phyloP scores from a whole-genome alignment of 2,888 invertebrate species.

The Bhutanitis thaidina region DNA sequence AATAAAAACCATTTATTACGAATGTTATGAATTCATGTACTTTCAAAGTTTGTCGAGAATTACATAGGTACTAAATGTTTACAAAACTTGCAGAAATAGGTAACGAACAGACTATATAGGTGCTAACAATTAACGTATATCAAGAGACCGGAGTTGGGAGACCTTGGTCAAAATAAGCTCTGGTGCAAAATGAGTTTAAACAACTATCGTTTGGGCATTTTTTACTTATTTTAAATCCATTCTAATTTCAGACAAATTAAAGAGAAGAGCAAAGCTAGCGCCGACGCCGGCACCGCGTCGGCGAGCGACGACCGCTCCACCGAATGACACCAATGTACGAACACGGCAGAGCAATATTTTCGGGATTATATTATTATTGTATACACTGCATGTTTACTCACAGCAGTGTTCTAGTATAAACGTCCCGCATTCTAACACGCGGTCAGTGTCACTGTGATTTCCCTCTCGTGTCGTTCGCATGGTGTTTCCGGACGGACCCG shows the following conservation, averaged over 20 bases:
- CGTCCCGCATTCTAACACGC: constrained; percentile 14
- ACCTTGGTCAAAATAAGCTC: too few species aligned
- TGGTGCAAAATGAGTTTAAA: too few species aligned
- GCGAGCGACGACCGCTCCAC: constrained; percentile 9
- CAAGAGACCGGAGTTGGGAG: too few species aligned
- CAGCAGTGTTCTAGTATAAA: constrained; percentile 7
- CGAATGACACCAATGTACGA: constrained; percentile 25
- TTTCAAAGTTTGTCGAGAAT: too few species aligned
- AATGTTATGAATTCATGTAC: too few species aligned
- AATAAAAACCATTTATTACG: too few species aligned
- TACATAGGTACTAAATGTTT: too few species aligned
- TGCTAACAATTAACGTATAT: too few species aligned
- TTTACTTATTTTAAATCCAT: background rate
- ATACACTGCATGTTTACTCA: constrained; percentile 14
- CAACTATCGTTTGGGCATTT: too few species aligned
- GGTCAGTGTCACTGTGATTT: constrained; percentile 36
- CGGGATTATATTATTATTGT: constrained; percentile 26
- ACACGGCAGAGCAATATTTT: constrained; percentile 35
- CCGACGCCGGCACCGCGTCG: constrained; percentile 15
- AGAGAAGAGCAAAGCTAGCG: constrained; percentile 19
- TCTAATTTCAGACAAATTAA: constrained; percentile 18
- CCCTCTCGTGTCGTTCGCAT: constrained; percentile 40
- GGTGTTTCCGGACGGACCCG: constrained; percentile 48
- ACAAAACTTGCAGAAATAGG: too few species aligned
- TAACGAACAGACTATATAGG: too few species aligned